These are phyloP conservation scores for Nomada goodeniana DNA, from an alignment of 2,888 invertebrate genomes.

Conservation along the genomic window DNA sequence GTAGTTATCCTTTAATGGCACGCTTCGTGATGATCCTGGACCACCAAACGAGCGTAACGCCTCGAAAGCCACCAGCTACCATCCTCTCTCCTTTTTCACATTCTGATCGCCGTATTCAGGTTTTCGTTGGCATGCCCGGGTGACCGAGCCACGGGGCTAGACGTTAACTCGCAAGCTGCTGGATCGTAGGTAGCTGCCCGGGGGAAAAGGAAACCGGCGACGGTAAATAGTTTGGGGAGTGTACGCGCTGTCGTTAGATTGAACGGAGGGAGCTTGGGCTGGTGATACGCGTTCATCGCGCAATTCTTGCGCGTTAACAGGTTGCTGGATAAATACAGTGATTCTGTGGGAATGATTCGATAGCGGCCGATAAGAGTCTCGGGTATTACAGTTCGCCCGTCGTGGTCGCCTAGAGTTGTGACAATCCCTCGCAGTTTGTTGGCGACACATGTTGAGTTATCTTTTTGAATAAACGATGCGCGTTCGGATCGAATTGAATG, in stretches of 20 bases:
- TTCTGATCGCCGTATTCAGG: too few species aligned
- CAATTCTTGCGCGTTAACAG: neutral
- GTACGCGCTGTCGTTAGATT: neutral
- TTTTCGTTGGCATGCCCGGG: too few species aligned
- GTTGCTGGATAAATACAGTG: neutral
- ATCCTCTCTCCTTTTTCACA: too few species aligned
- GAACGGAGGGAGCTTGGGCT: neutral
- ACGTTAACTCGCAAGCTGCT: too few species aligned
- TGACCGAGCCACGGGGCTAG: too few species aligned
- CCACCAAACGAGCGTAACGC: constrained; percentile 46
- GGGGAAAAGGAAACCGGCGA: neutral
- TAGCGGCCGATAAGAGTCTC: too few species aligned
- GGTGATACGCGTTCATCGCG: neutral
- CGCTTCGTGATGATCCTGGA: constrained; percentile 42
- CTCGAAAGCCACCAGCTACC: neutral
- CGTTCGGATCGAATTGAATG: too few species aligned
- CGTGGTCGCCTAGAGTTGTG: too few species aligned
- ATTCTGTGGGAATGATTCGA: neutral
- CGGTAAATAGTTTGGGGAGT: neutral
- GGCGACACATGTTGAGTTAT: too few species aligned
- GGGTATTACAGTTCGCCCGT: too few species aligned
- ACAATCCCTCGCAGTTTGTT: too few species aligned
- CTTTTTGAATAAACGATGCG: too few species aligned
- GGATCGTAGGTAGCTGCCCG: neutral
- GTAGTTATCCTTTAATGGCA: constrained; percentile 50